Base-by-base conservation (phyloP, 2,888 invertebrate genomes). In the Cylindroiulus punctatus region DNA sequence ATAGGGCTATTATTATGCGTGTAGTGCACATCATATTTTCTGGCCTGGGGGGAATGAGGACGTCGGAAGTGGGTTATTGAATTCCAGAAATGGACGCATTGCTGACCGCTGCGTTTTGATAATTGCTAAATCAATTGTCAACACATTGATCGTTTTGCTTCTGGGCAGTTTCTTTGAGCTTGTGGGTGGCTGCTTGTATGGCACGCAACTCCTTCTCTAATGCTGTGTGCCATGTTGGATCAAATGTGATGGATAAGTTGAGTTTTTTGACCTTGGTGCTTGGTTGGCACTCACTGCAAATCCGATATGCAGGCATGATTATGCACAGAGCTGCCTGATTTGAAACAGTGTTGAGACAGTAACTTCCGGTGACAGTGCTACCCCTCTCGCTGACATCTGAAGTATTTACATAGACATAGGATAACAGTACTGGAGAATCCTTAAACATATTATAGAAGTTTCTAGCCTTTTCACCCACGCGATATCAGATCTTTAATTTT, bases 61-160 rank as follows among this genome's bases (percentile, higher is more conserved):
- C 22, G 22, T 22, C 19, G 22, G 22, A 57, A 22, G 22, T 22
- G 22, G 57, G 22, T 57, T 57, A 57, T 57, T 22, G 22, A 57
- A 57, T 57, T 57, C 22, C 57, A 22, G 57, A 57, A 57, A 57
- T 22, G 22, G 22, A 22, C 57, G 57, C n/a, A 22, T 57, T 57
- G 57, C 57, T 22, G 22, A 22, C 57, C 19, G 22, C 57, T 57
- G 57, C 19, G 57, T n/a, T 57, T 57, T 22, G 57, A 22, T 57
- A 57, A 57, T 57, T 57, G 22, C 57, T 22, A 57, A 57, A 57
- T 57, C 57, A 57, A 57, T 57, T 22, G 57, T 22, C 57, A 57
- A 57, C 57, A 57, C n/a, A 57, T 57, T 57, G 57, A 57, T 57
- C 57, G 57, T 57, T 22, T 57, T 22, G 22, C 22, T 22, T 10